Percentiles rank a stretch among this genome's conserved stretches.
Conservation (phyloP, 2,797 vertebrate genomes). For the Podarcis lilfordi region DNA sequence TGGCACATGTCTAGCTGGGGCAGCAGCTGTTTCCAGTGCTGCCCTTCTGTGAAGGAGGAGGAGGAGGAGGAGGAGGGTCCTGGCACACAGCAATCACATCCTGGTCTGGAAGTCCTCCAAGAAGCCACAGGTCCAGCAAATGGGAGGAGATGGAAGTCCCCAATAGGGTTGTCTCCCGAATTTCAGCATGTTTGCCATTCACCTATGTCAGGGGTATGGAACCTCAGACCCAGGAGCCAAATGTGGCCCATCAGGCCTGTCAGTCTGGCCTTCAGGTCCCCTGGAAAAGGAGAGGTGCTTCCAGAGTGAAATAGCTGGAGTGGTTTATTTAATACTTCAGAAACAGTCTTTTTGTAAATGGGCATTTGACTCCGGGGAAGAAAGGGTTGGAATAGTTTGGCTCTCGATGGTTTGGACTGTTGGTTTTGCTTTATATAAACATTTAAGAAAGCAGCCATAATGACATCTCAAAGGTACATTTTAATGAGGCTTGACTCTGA, state of each 20-base stretch:
- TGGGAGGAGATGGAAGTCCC: too few relatives aligned
- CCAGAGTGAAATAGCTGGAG: neutral
- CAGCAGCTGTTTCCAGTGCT: too few relatives aligned
- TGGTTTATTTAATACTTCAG: neutral
- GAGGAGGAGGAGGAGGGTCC: too few relatives aligned
- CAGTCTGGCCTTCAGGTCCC: neutral
- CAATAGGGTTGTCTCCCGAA: too few relatives aligned
- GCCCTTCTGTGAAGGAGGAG: too few relatives aligned
- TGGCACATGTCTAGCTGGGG: too few relatives aligned
- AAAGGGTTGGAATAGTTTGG: rapidly evolving
- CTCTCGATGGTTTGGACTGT: neutral
- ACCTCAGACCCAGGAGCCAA: too few relatives aligned
- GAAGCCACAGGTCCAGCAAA: too few relatives aligned
- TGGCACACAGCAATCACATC: too few relatives aligned
- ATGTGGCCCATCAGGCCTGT: too few relatives aligned
- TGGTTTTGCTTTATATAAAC: constrained; percentile 22
- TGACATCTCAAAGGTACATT: neutral
- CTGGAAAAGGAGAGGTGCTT: neutral
- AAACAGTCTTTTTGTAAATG: neutral
- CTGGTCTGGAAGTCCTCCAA: too few relatives aligned
- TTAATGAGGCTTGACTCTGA: neutral
- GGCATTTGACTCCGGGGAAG: neutral
- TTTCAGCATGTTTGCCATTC: neutral
- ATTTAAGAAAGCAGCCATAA: neutral
- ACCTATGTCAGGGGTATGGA: too few relatives aligned